These are phyloP conservation scores for Pollenia labialis DNA, from an alignment of 2,888 invertebrate species.

Conservation along the genomic window DNA sequence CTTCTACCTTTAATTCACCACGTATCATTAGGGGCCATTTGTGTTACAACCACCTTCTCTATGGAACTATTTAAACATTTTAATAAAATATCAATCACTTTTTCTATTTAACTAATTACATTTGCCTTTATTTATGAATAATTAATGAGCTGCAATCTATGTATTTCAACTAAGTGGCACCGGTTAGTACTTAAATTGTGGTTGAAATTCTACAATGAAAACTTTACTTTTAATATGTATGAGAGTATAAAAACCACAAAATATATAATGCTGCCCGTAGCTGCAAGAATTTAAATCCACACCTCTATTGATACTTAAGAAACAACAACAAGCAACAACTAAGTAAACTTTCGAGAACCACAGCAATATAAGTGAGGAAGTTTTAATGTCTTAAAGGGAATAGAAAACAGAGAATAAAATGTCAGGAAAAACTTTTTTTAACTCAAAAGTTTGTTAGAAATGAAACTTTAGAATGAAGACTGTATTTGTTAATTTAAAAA, in stretches of 20 bases:
- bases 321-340: not conserved
- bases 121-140: constrained; percentile 82
- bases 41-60: not conserved
- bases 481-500: no score
- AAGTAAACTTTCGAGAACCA: not conserved
- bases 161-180: constrained; percentile 13
- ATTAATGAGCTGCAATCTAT: constrained; percentile 79
- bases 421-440: no score
- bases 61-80: not conserved
- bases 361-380: not conserved
- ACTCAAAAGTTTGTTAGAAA: no score
- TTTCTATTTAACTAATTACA: constrained; percentile 80
- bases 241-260: constrained; percentile 7
- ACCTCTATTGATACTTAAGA: not conserved
- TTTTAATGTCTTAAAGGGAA: no score
- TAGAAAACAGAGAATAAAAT: no score
- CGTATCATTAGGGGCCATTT: no score
- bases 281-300: not conserved
- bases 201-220: constrained; percentile 14
- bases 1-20: no score
- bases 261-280: not conserved
- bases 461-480: no score
- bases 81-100: constrained; percentile 79
- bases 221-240: constrained; percentile 40
- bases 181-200: not conserved